Evolutionary conservation across 2,888 invertebrate genomes (phyloP).

Genomic region (Zhengitettix transpicula): DNA sequence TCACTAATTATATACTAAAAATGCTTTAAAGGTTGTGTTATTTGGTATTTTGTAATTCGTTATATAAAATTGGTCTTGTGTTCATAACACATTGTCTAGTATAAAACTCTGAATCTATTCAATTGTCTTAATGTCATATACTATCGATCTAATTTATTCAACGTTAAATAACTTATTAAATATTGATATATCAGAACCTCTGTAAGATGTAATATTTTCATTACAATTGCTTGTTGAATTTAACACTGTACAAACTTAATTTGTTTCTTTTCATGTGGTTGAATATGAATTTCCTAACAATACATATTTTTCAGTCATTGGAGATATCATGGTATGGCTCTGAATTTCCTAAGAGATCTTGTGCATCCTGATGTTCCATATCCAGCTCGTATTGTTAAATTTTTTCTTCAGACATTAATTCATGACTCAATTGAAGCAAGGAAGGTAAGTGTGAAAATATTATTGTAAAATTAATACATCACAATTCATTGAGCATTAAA

Average conservation of each 20-base stretch:
- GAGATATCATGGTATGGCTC: conserved; percentile 61
- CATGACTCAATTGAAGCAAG: conserved; percentile 69
- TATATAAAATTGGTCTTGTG: too few species aligned
- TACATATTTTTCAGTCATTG: conserved; percentile 45
- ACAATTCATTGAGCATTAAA: too few species aligned
- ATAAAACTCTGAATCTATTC: too few species aligned
- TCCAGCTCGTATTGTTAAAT: conserved; percentile 42
- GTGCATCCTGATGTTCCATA: conserved; percentile 53
- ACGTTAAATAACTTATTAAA: too few species aligned
- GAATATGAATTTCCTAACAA: not conserved
- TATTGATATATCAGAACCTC: too few species aligned
- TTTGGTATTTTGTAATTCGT: too few species aligned
- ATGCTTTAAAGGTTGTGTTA: too few species aligned
- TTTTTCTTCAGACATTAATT: conserved; percentile 45
- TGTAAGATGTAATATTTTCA: not conserved
- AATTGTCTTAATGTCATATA: too few species aligned
- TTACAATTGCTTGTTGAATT: not conserved
- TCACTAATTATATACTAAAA: too few species aligned
- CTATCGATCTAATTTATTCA: too few species aligned
- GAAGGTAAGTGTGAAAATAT: conserved; percentile 24
- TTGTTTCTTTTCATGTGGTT: not conserved
- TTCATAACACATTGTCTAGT: too few species aligned
- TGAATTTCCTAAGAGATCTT: conserved; percentile 53
- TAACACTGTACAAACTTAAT: not conserved
- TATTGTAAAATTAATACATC: not conserved